A percentile compares a stretch with the other conserved stretches of the same genome.
Conservation (phyloP, 2,113 vertebrate genomes). For the Benitochromis conjunctus region DNA sequence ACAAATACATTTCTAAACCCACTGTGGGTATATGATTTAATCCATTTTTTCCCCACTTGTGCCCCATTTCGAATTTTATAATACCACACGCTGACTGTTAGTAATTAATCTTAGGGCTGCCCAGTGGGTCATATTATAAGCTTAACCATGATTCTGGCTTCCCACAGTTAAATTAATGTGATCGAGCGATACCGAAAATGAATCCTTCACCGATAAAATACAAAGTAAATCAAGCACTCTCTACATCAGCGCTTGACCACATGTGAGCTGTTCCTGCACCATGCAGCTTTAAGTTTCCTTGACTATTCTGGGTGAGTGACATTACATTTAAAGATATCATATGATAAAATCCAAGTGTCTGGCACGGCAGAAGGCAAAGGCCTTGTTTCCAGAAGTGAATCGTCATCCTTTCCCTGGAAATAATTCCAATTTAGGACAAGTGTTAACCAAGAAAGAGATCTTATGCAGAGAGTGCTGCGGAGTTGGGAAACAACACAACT, state of each 20-base stretch:
- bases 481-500: neutral
- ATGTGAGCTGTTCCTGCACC: neutral
- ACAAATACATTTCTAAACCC: neutral
- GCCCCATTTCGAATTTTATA: neutral
- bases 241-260: neutral
- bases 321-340: neutral
- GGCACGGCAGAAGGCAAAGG: neutral
- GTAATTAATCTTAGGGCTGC: neutral
- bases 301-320: neutral
- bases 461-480: neutral
- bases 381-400: neutral
- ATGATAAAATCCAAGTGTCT: neutral
- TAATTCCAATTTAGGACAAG: neutral
- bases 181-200: neutral
- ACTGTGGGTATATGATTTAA: too few relatives aligned
- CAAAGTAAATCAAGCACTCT: neutral
- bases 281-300: neutral
- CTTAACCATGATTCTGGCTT: neutral
- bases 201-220: neutral
- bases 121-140: neutral
- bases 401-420: neutral
- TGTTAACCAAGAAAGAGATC: neutral
- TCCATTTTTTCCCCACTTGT: accelerated
- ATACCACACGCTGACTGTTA: neutral
- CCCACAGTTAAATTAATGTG: neutral